Percentiles rank a stretch among this genome's conserved stretches.
Conservation (phyloP, 2,888 invertebrate genomes). For the Boloria selene region DNA sequence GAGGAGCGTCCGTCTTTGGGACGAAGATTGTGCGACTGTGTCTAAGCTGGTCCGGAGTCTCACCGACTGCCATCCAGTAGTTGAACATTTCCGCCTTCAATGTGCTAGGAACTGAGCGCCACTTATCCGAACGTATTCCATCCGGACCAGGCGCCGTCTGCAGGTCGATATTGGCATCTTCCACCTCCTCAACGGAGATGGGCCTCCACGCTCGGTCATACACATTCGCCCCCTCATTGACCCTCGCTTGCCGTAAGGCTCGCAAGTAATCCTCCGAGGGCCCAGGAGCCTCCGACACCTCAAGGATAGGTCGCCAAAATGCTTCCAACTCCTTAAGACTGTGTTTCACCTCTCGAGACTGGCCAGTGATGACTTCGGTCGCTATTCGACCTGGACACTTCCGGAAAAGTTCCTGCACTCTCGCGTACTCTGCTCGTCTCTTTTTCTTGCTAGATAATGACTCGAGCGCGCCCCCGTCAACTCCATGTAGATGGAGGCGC, state of each 20-base stretch:
- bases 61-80: slow-evolving; percentile 31
- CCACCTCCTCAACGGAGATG: slow-evolving; percentile 38
- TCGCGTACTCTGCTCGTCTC: slow-evolving; percentile 38
- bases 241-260: slow-evolving; percentile 9
- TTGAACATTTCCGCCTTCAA: slow-evolving; percentile 37
- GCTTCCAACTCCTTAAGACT: slow-evolving; percentile 36
- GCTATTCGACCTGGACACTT: slow-evolving; percentile 37
- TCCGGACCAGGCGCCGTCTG: slow-evolving; percentile 44
- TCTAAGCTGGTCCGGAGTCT: slow-evolving; percentile 33
- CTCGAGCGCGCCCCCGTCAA: slow-evolving; percentile 6
- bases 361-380: slow-evolving; percentile 38
- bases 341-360: slow-evolving; percentile 30
- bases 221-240: slow-evolving; percentile 17
- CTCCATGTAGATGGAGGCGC: background rate
- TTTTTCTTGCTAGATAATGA: slow-evolving; percentile 5
- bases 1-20: slow-evolving; percentile 42
- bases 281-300: slow-evolving; percentile 20
- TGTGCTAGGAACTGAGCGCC: slow-evolving; percentile 34
- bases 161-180: slow-evolving; percentile 19
- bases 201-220: slow-evolving; percentile 32
- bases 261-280: slow-evolving; percentile 12
- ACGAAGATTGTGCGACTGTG: slow-evolving; percentile 42
- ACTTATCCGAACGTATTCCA: slow-evolving; percentile 38
- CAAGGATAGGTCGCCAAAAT: slow-evolving; percentile 39
- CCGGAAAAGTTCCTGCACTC: slow-evolving; percentile 37